Conservation (phyloP, 2,888 invertebrate genomes). For the Amphipoea lucens region DNA sequence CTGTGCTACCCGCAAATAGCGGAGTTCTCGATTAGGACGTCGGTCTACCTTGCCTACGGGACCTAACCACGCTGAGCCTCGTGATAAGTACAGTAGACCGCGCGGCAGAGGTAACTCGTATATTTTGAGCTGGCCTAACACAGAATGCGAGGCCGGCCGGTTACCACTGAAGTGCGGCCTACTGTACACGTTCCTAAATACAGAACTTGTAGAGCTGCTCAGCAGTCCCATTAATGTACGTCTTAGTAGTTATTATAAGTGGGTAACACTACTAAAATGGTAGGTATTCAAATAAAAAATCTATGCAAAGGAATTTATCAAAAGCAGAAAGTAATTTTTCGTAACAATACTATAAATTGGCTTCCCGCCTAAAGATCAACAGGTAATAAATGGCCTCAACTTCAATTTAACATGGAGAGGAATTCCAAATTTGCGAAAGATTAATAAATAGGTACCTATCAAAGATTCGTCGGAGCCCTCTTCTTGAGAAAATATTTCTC, state of each 20-base stretch:
- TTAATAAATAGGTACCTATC: constrained; percentile 44
- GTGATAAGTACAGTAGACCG: background rate
- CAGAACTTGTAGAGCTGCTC: background rate
- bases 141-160: background rate
- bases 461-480: constrained; percentile 33
- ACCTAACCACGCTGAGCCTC: too few species aligned
- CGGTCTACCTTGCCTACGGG: background rate
- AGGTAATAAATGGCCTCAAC: constrained; percentile 44
- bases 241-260: background rate
- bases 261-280: too few species aligned
- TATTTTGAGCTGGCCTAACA: background rate
- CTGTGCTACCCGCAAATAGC: background rate
- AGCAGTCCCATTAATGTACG: background rate
- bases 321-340: constrained; percentile 15
- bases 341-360: constrained; percentile 46
- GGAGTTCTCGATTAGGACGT: background rate
- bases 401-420: constrained; percentile 41
- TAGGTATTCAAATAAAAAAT: background rate
- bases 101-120: background rate
- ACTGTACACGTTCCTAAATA: too few species aligned
- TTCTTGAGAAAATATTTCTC: constrained; percentile 34
- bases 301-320: background rate
- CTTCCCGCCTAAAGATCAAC: constrained; percentile 37
- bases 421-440: constrained; percentile 48
- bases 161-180: background rate